These are phyloP conservation scores for Brassicogethes aeneus DNA, from an alignment of 2,888 invertebrate species.

Conservation along the genomic window DNA sequence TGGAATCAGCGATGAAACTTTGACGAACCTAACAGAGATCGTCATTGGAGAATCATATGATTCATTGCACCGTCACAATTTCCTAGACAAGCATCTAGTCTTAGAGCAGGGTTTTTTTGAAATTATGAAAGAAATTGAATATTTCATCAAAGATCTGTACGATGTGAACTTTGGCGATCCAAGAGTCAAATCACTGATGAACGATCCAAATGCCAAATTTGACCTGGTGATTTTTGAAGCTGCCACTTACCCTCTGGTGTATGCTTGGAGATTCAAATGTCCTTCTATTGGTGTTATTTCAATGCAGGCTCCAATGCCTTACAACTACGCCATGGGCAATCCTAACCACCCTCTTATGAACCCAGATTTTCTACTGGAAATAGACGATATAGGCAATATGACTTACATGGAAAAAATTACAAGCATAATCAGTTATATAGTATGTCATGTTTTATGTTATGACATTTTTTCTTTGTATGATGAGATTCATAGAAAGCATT, in stretches of 20 bases:
- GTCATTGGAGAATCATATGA: conserved; percentile 22
- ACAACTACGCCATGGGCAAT: conserved; percentile 22
- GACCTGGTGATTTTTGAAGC: conserved; percentile 29
- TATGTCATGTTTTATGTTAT: neutral
- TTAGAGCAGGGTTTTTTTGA: no score
- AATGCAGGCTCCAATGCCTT: conserved; percentile 15
- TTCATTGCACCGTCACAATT: neutral
- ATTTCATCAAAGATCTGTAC: neutral
- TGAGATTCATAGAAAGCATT: neutral
- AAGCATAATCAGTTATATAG: neutral
- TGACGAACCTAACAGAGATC: conserved; percentile 38
- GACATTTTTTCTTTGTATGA: neutral
- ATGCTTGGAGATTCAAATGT: conserved; percentile 22
- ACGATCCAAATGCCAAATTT: conserved; percentile 24
- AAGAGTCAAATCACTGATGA: conserved; percentile 29
- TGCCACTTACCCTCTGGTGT: conserved; percentile 21
- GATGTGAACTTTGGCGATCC: conserved; percentile 11
- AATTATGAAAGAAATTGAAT: no score
- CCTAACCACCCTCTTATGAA: conserved; percentile 25
- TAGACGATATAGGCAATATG: conserved; percentile 3
- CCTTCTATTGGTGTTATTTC: conserved; percentile 26
- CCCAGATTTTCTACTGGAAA: conserved; percentile 21
- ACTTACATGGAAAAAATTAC: conserved; percentile 4
- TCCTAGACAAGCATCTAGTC: no score
- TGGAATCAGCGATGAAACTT: conserved; percentile 35